Conservation (phyloP, 2,888 invertebrate species). For the Chloroclysta siterata region DNA sequence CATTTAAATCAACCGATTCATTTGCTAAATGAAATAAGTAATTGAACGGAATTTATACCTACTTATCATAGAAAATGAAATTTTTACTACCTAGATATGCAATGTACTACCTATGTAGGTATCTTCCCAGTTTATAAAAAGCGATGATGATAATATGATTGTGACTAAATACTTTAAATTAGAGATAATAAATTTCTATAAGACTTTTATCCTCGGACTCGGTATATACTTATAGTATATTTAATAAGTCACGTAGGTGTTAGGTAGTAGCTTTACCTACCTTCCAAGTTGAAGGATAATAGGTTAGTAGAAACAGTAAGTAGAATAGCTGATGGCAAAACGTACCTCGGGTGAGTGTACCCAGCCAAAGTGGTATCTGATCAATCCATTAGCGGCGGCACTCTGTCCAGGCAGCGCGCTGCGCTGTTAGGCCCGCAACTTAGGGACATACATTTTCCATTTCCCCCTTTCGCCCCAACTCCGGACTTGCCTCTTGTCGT, state of each 20-base stretch:
- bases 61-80: not conserved
- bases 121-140: too few species aligned
- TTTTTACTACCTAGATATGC: not conserved
- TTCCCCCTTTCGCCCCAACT: slow-evolving; percentile 70
- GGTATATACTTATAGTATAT: too few species aligned
- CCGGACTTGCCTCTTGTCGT: slow-evolving; percentile 71
- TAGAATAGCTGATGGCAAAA: slow-evolving; percentile 3
- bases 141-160: too few species aligned
- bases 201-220: too few species aligned
- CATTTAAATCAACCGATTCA: slow-evolving; percentile 48
- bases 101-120: too few species aligned
- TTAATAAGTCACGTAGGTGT: too few species aligned
- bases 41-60: slow-evolving; percentile 21
- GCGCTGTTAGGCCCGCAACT: slow-evolving; percentile 72
- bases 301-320: not conserved
- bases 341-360: slow-evolving; percentile 41
- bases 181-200: too few species aligned
- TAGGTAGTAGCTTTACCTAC: too few species aligned
- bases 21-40: slow-evolving; percentile 40
- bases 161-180: too few species aligned
- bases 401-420: slow-evolving; percentile 64
- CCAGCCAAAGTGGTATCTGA: slow-evolving; percentile 73
- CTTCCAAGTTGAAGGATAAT: too few species aligned
- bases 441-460: slow-evolving; percentile 84
- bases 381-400: slow-evolving; percentile 78